A percentile compares a stretch with the other conserved stretches of the same genome.
Conservation (phyloP, 2,113 vertebrate genomes). For the Turnix velox region DNA sequence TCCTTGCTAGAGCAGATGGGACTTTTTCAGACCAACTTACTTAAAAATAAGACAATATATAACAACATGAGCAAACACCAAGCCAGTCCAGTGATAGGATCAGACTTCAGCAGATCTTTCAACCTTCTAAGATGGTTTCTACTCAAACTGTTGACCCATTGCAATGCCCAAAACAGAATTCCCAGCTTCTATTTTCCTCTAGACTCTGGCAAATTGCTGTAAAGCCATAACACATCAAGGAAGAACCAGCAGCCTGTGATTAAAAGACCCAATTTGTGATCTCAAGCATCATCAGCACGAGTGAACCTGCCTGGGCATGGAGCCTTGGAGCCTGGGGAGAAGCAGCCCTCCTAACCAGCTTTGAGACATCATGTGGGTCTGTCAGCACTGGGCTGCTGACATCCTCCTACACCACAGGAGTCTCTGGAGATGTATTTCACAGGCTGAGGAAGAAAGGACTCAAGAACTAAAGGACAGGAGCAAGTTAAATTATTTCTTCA, state of each 20-base stretch:
- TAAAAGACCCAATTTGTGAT: background rate
- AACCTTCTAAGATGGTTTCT: background rate
- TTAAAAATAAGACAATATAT: background rate
- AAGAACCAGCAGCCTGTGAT: background rate
- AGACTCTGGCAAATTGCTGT: background rate
- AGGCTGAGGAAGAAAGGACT: background rate
- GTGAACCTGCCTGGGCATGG: background rate
- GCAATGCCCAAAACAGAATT: background rate
- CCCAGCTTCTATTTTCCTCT: background rate
- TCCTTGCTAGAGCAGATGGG: background rate
- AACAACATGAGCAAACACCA: background rate
- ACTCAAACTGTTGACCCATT: background rate
- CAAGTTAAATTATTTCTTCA: background rate
- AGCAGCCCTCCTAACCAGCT: background rate
- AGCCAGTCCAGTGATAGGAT: background rate
- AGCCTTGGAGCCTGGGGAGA: background rate
- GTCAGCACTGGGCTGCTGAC: background rate
- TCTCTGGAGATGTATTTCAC: background rate
- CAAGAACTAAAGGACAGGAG: background rate
- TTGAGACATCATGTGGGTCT: background rate
- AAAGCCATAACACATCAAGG: fast-evolving
- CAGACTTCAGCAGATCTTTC: background rate
- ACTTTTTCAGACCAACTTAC: background rate
- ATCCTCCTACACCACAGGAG: background rate
- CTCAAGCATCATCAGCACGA: background rate